Evolutionary conservation across 2,113 vertebrate species (phyloP).

Genomic region (Labeo catla): DNA sequence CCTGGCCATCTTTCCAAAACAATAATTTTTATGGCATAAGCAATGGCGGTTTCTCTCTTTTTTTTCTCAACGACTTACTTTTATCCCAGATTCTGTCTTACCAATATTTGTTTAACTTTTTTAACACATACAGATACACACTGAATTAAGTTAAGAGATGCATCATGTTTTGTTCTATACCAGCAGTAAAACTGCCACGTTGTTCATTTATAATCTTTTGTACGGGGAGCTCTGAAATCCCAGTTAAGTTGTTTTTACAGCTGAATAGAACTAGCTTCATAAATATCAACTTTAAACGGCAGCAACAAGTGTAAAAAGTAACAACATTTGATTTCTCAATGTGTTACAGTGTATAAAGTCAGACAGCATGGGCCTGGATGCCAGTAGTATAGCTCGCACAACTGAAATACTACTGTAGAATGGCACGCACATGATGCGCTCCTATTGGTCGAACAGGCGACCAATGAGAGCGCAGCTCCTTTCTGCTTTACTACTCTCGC

Average conservation of each 20-base stretch:
- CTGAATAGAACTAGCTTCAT: neutral
- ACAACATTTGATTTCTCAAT: neutral
- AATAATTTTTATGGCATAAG: neutral
- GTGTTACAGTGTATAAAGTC: neutral
- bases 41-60: neutral
- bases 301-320: neutral
- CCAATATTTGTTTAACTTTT: neutral
- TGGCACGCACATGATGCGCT: constrained; percentile 61
- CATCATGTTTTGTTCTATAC: neutral
- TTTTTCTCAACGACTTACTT: neutral
- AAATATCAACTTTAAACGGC: neutral
- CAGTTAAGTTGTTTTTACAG: neutral
- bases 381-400: constrained; percentile 22
- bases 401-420: constrained; percentile 53
- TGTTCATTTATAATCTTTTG: neutral
- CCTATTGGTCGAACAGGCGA: constrained; percentile 64
- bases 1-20: neutral
- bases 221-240: neutral
- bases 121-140: neutral
- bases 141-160: neutral
- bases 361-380: constrained; percentile 26
- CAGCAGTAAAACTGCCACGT: neutral
- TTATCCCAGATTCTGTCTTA: neutral
- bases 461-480: constrained; percentile 69
- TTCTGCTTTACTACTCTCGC: constrained; percentile 61